Evolutionary conservation across 2,888 invertebrate genomes (phyloP), one percentile per base, ranked within the genome.

Genomic region (Cerceris rybyensis): DNA sequence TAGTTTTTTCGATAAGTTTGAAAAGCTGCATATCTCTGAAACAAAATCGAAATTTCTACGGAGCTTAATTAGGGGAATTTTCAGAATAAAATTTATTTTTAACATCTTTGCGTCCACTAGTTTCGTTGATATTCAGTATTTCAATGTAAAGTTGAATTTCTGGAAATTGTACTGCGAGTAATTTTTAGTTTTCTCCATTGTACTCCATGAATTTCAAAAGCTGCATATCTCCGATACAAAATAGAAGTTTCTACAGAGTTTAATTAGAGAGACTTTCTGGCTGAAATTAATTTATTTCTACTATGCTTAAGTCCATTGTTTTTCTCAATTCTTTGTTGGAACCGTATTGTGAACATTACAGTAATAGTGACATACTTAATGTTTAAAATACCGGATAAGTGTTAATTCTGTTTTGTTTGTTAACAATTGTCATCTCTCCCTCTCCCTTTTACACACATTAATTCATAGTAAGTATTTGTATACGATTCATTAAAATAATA

Each of bases 151-250:
- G 28, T 28, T 28, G 4, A 28, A 28, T 28, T 28, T 2, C 4
- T 28, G 28, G 4, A 28, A 28, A 28, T 28, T 28, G 28, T 28
- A 28, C 28, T 4, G 2, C 2, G 28, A 4, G 28, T 28, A 4
- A 28, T 28, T 28, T 28, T 28, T 28, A 28, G 28, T 4, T 28
- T 28, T 28, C 28, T 28, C 2, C 86, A 87, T 87, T 84, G 82
- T 84, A 83, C 83, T 87, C 88, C 87, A 88, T 88, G 88, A 86
- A 89, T 87, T 88, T 88, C 88, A 88, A 89, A 86, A 88, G 88
- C 78, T 85, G 84, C 85, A 87, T 86, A 88, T 86, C 85, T 84
- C 84, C 84, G 78, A 87, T 88, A 86, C 82, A 82, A 86, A 82
- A 84, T 86, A 86, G 86, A 86, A 84, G 84, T 82, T 86, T 86